phyloP scores from a whole-genome alignment of 2,113 vertebrate species.

The Pteruthius melanotis region DNA sequence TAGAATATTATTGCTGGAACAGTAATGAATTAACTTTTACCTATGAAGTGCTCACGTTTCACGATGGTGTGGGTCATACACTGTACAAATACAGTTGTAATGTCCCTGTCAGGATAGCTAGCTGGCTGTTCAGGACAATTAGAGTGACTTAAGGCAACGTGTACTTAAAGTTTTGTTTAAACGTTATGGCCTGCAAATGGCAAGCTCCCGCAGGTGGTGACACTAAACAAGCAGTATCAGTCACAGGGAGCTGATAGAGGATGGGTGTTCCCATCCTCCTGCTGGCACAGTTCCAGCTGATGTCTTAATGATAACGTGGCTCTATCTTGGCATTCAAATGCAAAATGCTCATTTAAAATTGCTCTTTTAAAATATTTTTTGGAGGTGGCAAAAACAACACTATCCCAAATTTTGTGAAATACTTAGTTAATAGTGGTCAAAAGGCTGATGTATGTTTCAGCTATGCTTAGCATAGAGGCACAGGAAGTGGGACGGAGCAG shows the following conservation, averaged over 20 bases:
- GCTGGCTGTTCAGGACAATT: background rate
- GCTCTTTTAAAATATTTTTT: background rate
- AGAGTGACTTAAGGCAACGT: constrained; percentile 32
- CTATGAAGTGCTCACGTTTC: background rate
- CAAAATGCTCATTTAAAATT: background rate
- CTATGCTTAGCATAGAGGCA: background rate
- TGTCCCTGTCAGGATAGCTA: background rate
- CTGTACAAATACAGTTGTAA: background rate
- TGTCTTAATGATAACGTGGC: background rate
- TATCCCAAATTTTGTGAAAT: background rate
- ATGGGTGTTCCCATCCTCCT: background rate
- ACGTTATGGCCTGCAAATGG: background rate
- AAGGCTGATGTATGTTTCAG: background rate
- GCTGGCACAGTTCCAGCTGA: background rate
- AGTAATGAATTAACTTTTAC: background rate
- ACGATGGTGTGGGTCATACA: background rate
- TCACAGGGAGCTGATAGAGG: constrained; percentile 18
- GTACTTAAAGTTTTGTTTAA: constrained; percentile 30
- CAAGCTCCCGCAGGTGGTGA: background rate
- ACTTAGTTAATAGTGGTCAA: background rate
- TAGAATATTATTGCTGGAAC: background rate
- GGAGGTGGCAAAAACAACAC: background rate
- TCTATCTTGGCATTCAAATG: background rate
- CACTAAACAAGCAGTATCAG: constrained; percentile 32
- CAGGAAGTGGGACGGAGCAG: background rate